Conservation (phyloP, 2,797 vertebrate species). For the Pseudomugil tenellus region DNA sequence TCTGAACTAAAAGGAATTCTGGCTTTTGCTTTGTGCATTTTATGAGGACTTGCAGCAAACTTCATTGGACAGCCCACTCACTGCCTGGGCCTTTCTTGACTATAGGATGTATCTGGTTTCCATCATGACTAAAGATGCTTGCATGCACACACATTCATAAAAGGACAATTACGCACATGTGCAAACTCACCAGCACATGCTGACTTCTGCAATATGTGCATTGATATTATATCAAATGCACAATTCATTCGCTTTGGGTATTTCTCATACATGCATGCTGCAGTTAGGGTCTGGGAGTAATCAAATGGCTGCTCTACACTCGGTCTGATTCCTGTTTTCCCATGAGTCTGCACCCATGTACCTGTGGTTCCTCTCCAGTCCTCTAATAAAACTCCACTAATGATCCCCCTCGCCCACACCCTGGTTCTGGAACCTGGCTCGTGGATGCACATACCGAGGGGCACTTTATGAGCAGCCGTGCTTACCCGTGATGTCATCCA, state of each 20-base stretch:
- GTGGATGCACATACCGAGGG: slow-evolving; percentile 76
- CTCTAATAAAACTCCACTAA: slow-evolving; percentile 85
- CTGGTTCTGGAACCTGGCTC: slow-evolving; percentile 71
- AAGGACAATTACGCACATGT: slow-evolving; percentile 57
- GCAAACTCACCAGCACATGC: slow-evolving; percentile 43
- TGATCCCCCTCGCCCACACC: slow-evolving; percentile 76
- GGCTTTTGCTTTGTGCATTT: slow-evolving; percentile 66
- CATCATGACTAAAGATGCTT: slow-evolving; percentile 56
- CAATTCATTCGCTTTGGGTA: slow-evolving; percentile 29
- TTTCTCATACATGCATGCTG: slow-evolving; percentile 15
- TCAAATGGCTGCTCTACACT: slow-evolving; percentile 74
- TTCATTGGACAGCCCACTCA: slow-evolving; percentile 68
- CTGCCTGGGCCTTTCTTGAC: slow-evolving; percentile 52
- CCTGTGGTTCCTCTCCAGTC: slow-evolving; percentile 72
- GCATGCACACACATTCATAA: slow-evolving; percentile 38
- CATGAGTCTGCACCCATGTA: slow-evolving; percentile 80
- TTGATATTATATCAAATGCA: slow-evolving; percentile 49
- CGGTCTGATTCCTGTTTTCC: slow-evolving; percentile 78
- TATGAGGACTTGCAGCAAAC: slow-evolving; percentile 68
- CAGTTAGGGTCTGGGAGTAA: slow-evolving; percentile 80
- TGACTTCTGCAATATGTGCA: slow-evolving; percentile 17
- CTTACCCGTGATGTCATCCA: slow-evolving; percentile 77
- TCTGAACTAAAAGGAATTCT: slow-evolving; percentile 63
- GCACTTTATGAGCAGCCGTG: slow-evolving; percentile 73
- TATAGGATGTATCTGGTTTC: slow-evolving; percentile 73